Conservation (phyloP, 2,797 vertebrate species). For the Enteromius trimaculatus region DNA sequence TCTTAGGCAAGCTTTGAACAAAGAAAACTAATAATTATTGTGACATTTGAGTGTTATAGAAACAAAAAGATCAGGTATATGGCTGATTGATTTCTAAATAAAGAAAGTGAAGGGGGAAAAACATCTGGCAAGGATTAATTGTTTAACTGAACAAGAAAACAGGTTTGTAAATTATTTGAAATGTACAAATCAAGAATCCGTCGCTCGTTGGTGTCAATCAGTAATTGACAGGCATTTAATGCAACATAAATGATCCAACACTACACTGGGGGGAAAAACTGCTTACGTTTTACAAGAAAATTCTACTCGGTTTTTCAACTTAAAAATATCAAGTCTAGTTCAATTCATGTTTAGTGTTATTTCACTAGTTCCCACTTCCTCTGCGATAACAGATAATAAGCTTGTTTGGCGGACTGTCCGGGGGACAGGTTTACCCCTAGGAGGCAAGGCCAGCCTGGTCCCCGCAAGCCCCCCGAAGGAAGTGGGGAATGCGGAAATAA, state of each 20-base stretch:
- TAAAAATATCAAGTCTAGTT: not conserved
- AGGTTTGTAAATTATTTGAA: not conserved
- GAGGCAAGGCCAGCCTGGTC: too few species aligned
- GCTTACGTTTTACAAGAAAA: not conserved
- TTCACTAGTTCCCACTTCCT: not conserved
- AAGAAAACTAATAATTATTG: not conserved
- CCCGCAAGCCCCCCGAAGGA: too few species aligned
- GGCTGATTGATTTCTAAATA: not conserved
- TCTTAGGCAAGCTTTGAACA: constrained; percentile 8
- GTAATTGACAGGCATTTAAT: constrained; percentile 12
- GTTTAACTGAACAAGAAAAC: not conserved
- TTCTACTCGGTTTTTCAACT: not conserved
- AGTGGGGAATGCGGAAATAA: too few species aligned
- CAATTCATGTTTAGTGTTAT: not conserved
- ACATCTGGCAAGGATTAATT: not conserved
- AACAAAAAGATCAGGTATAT: not conserved
- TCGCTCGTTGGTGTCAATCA: not conserved
- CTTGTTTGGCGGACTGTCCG: too few species aligned
- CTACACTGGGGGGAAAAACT: not conserved
- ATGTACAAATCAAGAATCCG: not conserved
- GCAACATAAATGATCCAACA: not conserved
- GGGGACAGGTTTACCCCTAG: too few species aligned
- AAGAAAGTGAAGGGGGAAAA: not conserved
- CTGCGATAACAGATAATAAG: too few species aligned
- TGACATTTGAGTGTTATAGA: constrained; percentile 13